These are phyloP conservation scores for Cyanistes caeruleus DNA, from an alignment of 2,113 vertebrate species.

Conservation along the genomic window DNA sequence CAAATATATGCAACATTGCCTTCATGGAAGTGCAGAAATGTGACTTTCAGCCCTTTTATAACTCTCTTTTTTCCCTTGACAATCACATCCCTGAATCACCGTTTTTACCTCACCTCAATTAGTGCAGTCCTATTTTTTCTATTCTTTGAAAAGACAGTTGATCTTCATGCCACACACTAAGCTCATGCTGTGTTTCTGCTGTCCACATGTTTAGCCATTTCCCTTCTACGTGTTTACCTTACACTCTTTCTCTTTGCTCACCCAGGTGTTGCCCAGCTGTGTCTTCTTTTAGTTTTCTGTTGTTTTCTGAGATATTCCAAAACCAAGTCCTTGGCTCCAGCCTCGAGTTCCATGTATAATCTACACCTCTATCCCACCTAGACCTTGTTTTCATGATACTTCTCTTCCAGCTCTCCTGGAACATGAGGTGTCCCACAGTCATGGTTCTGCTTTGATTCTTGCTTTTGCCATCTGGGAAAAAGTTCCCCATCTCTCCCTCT, in stretches of 20 bases:
- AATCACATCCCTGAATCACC: background rate
- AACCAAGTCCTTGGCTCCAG: background rate
- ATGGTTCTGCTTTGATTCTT: background rate
- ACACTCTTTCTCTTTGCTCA: background rate
- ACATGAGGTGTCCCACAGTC: background rate
- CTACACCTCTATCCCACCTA: rapidly evolving
- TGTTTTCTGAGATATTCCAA: background rate
- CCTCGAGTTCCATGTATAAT: background rate
- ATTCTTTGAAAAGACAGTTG: background rate
- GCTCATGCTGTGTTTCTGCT: background rate
- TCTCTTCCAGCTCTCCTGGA: background rate
- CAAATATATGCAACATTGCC: background rate
- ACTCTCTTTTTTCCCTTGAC: background rate
- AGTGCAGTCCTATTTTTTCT: background rate
- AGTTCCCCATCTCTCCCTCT: background rate
- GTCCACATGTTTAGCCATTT: background rate
- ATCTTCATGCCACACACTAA: background rate
- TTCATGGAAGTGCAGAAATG: background rate
- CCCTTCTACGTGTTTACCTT: background rate
- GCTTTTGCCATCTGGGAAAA: background rate
- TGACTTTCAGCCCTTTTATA: background rate
- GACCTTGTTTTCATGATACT: background rate
- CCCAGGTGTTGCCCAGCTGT: rapidly evolving
- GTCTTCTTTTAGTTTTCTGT: background rate
- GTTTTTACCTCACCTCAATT: background rate